Percentiles rank a stretch among this genome's conserved stretches.
phyloP scores from a whole-genome alignment of 2,113 vertebrate genomes.

The Microtus ochrogaster region DNA sequence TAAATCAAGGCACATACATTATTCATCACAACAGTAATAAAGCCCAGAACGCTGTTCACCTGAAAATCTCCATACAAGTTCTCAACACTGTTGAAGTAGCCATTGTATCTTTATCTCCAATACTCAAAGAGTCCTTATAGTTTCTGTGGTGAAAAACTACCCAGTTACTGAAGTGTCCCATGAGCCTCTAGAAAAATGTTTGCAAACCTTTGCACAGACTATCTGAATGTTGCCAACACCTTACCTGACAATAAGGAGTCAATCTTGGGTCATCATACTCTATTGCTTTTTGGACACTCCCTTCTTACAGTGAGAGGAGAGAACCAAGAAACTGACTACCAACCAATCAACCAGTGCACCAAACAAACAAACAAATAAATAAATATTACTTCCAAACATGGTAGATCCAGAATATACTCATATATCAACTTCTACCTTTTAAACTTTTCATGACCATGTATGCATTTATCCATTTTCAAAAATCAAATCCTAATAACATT shows the following conservation, averaged over 20 bases:
- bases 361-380: not conserved
- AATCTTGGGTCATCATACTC: not conserved
- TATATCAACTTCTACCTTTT: not conserved
- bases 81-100: not conserved
- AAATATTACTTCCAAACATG: not conserved
- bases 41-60: not conserved
- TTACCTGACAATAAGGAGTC: not conserved
- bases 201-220: not conserved
- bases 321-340: not conserved
- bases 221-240: not conserved
- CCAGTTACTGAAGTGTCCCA: not conserved
- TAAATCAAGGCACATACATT: not conserved
- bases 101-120: not conserved
- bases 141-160: not conserved
- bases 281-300: not conserved
- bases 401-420: not conserved
- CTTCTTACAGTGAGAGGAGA: not conserved
- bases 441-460: not conserved
- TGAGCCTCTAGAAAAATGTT: not conserved
- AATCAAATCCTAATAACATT: not conserved
- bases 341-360: not conserved
- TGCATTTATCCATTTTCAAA: not conserved
- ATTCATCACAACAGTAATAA: not conserved
- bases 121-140: too few relatives aligned
- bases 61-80: not conserved